Percentiles rank a stretch among this genome's conserved stretches.
phyloP scores from a whole-genome alignment of 2,113 vertebrate genomes.

The Heterotis niloticus region DNA sequence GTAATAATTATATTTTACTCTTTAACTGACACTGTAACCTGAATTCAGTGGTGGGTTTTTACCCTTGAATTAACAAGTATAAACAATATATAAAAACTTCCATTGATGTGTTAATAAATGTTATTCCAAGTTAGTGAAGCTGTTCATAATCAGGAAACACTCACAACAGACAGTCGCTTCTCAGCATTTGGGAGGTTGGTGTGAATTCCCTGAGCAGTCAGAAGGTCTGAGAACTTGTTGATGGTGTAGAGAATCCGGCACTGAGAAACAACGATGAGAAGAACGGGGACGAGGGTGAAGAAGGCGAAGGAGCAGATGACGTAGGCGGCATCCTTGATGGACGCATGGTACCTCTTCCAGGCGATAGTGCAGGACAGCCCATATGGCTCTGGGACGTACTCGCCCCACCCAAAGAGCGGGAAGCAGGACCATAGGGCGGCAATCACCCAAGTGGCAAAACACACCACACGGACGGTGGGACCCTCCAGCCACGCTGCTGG shows the following conservation, averaged over 20 bases:
- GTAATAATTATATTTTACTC: too few species aligned
- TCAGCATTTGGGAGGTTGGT: constrained; percentile 48
- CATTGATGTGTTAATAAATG: too few species aligned
- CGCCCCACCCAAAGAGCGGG: constrained; percentile 60
- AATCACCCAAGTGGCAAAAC: constrained; percentile 49
- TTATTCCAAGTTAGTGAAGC: too few species aligned
- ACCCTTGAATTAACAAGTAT: too few species aligned
- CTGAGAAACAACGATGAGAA: constrained; percentile 57
- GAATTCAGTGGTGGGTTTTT: too few species aligned
- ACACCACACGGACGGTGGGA: constrained; percentile 39
- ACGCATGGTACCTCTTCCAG: constrained; percentile 57
- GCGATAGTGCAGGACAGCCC: constrained; percentile 62
- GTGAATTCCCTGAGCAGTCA: constrained; percentile 44
- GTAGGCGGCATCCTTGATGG: constrained; percentile 54
- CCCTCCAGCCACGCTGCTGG: constrained; percentile 50
- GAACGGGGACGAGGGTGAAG: constrained; percentile 53
- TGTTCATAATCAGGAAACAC: neutral
- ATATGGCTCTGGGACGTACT: constrained; percentile 60
- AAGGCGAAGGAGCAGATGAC: constrained; percentile 57
- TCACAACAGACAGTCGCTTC: constrained; percentile 53
- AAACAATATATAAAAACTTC: too few species aligned
- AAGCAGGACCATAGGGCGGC: constrained; percentile 54
- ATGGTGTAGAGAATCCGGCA: constrained; percentile 52
- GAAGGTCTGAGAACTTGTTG: constrained; percentile 41
- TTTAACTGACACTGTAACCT: too few species aligned